phyloP scores from a whole-genome alignment of 2,888 invertebrate species.

The Nudaria mundana region DNA sequence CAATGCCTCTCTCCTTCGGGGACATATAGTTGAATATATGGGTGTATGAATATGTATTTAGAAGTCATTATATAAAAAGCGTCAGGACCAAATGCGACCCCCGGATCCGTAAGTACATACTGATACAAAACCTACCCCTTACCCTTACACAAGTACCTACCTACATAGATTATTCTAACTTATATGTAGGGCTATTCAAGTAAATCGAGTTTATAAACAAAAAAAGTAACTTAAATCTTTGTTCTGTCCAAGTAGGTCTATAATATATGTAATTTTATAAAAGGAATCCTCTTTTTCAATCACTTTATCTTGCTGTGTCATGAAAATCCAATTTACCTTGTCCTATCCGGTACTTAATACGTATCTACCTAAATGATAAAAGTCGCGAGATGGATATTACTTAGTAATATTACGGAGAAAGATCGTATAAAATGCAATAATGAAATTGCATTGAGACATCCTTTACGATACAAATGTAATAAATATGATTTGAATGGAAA shows the following conservation, averaged over 20 bases:
- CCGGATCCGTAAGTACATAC: no score
- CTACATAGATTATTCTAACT: no score
- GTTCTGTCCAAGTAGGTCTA: neutral
- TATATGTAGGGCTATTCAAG: no score
- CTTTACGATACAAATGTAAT: slow-evolving; percentile 18
- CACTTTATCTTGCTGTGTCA: neutral
- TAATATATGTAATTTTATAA: neutral
- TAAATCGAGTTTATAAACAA: no score
- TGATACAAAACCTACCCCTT: no score
- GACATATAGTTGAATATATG: no score
- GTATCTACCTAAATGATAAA: neutral
- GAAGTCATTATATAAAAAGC: no score
- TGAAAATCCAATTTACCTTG: neutral
- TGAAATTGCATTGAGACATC: slow-evolving; percentile 30
- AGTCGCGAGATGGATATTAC: neutral
- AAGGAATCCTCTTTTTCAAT: neutral
- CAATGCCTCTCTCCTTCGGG: no score
- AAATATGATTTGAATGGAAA: slow-evolving; percentile 6
- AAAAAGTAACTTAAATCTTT: neutral
- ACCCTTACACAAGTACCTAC: no score
- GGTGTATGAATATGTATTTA: no score
- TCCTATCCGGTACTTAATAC: neutral
- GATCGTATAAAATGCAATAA: slow-evolving; percentile 26
- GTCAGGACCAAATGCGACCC: no score
- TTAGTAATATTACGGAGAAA: slow-evolving; percentile 2